These are phyloP conservation scores for Tethea ocularis DNA, from an alignment of 2,888 invertebrate genomes.

Conservation along the genomic window DNA sequence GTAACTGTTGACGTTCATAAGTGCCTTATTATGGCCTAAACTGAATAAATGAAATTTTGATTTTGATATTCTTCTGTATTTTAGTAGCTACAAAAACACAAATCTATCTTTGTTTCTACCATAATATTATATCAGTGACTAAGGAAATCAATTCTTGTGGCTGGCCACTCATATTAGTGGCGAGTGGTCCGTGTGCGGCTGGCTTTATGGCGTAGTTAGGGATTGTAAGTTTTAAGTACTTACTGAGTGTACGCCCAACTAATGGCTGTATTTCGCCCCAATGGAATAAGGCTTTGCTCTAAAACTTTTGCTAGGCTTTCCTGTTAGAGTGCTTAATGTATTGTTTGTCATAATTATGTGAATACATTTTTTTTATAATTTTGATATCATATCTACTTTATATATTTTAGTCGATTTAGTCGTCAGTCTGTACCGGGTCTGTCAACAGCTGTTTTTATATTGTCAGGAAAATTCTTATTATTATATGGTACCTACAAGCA, in stretches of 20 bases:
- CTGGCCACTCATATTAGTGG: neutral
- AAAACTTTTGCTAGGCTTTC: neutral
- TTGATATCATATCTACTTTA: too few species aligned
- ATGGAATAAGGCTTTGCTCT: neutral
- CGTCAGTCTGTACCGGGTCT: constrained; percentile 13
- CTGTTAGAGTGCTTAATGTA: neutral
- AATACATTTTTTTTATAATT: too few species aligned
- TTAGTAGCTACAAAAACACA: neutral
- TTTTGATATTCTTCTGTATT: too few species aligned
- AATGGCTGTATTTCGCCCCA: neutral
- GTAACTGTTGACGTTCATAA: too few species aligned
- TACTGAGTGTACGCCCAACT: neutral
- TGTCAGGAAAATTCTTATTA: constrained; percentile 16
- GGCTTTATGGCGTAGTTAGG: neutral
- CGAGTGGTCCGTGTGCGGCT: neutral
- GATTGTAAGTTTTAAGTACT: constrained; percentile 4
- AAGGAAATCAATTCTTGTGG: neutral
- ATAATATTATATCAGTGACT: neutral
- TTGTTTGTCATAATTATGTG: too few species aligned
- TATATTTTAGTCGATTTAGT: neutral
- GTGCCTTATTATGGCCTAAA: too few species aligned
- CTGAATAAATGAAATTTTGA: too few species aligned
- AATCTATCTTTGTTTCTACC: neutral
- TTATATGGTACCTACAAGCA: constrained; percentile 14
- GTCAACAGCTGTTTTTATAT: constrained; percentile 7